Conservation (phyloP, 2,888 invertebrate genomes). For the Spatulosminthurus flaviceps region DNA sequence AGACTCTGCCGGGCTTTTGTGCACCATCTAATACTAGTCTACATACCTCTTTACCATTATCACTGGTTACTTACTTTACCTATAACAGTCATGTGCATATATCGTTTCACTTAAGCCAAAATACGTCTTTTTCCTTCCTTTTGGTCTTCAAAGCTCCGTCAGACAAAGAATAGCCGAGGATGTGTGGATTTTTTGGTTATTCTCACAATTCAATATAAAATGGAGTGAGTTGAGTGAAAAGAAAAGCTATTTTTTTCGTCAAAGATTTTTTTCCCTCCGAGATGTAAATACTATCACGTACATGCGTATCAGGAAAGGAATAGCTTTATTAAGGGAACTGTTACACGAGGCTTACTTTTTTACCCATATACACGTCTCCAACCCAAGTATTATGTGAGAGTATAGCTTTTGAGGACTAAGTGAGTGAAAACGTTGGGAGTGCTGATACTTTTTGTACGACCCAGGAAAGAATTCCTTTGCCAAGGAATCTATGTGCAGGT, state of each 20-base stretch:
- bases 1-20: conserved; percentile 1
- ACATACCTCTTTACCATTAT: too few species aligned
- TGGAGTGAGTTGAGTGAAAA: conserved; percentile 23
- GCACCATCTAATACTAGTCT: not conserved
- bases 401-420: not conserved
- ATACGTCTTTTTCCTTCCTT: not conserved
- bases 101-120: not conserved
- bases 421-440: conserved; percentile 30
- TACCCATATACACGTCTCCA: too few species aligned
- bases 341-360: too few species aligned
- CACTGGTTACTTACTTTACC: too few species aligned
- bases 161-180: not conserved
- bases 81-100: not conserved
- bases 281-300: not conserved
- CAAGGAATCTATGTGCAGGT: not conserved
- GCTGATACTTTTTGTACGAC: conserved; percentile 32
- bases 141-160: not conserved
- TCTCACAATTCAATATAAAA: conserved; percentile 10
- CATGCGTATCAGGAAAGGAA: not conserved
- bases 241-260: conserved; percentile 26
- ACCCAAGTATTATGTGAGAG: not conserved
- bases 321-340: not conserved
- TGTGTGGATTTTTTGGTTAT: not conserved
- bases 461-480: conserved; percentile 23
- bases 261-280: conserved; percentile 30